A percentile compares a stretch with the other conserved stretches of the same genome.
Conservation (phyloP, 2,888 invertebrate species). For the Blastobasis adustella region DNA sequence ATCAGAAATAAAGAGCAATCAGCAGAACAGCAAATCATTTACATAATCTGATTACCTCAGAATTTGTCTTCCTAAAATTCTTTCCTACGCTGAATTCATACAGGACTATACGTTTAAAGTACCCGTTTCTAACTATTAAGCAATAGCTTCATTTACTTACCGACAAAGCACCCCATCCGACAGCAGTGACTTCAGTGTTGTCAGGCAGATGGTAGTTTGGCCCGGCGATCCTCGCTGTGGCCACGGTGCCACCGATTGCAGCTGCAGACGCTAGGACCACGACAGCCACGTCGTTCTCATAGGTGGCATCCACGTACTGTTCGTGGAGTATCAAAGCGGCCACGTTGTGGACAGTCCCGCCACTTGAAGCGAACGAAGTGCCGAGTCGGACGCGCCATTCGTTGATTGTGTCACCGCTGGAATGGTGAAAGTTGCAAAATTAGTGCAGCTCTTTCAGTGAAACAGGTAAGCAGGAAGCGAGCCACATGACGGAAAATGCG, state of each 20-base stretch:
- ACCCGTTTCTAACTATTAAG: no score
- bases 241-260: slow-evolving; percentile 13
- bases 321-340: slow-evolving; percentile 22
- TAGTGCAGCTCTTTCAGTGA: no score
- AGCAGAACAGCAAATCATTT: no score
- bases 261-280: slow-evolving; percentile 25
- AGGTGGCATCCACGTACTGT: slow-evolving; percentile 16
- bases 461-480: no score
- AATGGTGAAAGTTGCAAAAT: not conserved
- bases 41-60: no score
- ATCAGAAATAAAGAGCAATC: no score
- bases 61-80: no score
- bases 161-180: slow-evolving; percentile 36
- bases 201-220: slow-evolving; percentile 22
- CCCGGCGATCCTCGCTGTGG: slow-evolving; percentile 26
- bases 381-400: slow-evolving; percentile 37
- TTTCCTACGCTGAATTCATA: no score
- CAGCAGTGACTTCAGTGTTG: slow-evolving; percentile 16
- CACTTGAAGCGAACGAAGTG: slow-evolving; percentile 19
- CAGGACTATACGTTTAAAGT: no score
- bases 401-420: slow-evolving; percentile 9
- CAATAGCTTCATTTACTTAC: slow-evolving; percentile 20
- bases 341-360: slow-evolving; percentile 23
- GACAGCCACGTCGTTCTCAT: slow-evolving; percentile 36
- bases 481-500: no score